Conservation (phyloP, 2,888 invertebrate genomes). For the Torymus auratus region DNA sequence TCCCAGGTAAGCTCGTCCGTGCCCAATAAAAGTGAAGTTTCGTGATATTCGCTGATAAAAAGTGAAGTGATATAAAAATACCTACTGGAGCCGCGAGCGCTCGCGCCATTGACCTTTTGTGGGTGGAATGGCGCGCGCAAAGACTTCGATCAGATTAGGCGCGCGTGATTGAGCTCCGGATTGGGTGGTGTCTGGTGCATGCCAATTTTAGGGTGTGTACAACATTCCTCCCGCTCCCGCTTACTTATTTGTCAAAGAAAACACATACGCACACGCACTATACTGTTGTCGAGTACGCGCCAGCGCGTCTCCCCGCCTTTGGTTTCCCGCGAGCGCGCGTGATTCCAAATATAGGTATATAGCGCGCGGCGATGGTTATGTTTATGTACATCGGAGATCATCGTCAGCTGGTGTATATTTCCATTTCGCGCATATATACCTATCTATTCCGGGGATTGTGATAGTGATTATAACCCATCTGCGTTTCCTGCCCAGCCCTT, state of each 20-base stretch:
- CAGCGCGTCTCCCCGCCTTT: no score
- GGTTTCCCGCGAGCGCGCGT: no score
- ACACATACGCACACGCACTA: no score
- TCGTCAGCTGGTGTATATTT: no score
- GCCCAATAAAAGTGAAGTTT: background rate
- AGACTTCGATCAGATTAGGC: conserved; percentile 6
- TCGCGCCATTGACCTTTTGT: conserved; percentile 49
- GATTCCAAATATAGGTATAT: no score
- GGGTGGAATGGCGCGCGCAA: conserved; percentile 41
- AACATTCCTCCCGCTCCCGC: no score
- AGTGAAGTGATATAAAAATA: no score
- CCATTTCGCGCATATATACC: background rate
- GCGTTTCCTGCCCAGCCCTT: conserved; percentile 11
- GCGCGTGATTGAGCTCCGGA: background rate
- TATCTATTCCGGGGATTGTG: conserved; percentile 16
- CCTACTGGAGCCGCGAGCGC: background rate
- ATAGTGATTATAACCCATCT: background rate
- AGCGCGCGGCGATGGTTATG: no score
- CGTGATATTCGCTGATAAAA: background rate
- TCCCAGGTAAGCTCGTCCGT: no score
- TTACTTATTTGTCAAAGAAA: no score
- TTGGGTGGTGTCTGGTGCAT: background rate
- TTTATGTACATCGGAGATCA: no score
- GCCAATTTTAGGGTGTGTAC: background rate
- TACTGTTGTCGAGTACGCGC: no score